phyloP scores from a whole-genome alignment of 2,888 invertebrate species.

The Andrena bucephala region DNA sequence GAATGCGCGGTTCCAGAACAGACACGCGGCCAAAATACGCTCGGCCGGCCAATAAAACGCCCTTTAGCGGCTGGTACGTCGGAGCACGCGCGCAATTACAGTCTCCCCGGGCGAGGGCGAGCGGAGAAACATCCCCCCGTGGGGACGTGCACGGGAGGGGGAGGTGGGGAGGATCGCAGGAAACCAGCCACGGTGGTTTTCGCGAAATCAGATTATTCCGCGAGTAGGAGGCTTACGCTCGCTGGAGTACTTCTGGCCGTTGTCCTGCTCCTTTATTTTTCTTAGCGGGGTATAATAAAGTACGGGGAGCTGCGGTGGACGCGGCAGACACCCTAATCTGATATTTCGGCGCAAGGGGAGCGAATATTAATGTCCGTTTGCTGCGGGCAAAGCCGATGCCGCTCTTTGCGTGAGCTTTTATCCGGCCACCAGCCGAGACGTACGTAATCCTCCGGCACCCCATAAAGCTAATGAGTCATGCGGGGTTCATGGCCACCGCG shows the following conservation, averaged over 20 bases:
- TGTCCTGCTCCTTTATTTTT: constrained; percentile 64
- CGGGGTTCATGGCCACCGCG: constrained; percentile 54
- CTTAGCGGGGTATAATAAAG: constrained; percentile 64
- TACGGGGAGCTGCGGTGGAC: constrained; percentile 32
- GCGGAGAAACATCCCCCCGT: background rate
- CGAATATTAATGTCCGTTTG: constrained; percentile 75
- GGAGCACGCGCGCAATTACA: constrained; percentile 4
- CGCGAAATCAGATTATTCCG: constrained; percentile 66
- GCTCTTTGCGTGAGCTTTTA: constrained; percentile 62
- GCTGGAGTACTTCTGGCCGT: constrained; percentile 37
- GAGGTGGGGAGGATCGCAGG: constrained; percentile 25
- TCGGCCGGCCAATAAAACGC: background rate
- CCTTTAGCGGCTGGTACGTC: background rate
- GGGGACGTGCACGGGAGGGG: background rate
- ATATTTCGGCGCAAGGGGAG: constrained; percentile 74
- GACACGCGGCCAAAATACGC: constrained; percentile 2
- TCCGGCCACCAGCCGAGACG: constrained; percentile 71
- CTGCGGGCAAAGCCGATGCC: constrained; percentile 69
- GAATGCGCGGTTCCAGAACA: background rate
- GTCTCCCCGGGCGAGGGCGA: background rate
- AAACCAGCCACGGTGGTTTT: constrained; percentile 37
- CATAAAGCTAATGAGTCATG: constrained; percentile 77
- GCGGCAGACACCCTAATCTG: constrained; percentile 67
- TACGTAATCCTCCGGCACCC: constrained; percentile 73
- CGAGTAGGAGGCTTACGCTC: constrained; percentile 24